Evolutionary conservation across 2,113 vertebrate species (phyloP).

Genomic region (Hemicordylus capensis): DNA sequence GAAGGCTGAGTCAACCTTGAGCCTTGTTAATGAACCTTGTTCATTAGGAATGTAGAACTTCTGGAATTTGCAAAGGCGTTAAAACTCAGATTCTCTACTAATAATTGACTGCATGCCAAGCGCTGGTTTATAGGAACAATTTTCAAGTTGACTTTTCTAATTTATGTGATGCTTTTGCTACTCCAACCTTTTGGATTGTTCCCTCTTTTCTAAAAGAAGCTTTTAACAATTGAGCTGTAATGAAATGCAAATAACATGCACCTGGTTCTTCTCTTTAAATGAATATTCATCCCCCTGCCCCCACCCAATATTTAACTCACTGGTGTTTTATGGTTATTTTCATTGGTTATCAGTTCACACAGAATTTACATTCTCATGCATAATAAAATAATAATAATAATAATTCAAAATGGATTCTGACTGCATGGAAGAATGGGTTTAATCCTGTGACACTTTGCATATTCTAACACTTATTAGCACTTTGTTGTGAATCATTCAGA

Average conservation of each 20-base stretch:
- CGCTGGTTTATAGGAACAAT: neutral
- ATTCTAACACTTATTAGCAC: conserved; percentile 13
- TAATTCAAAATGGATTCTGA: conserved; percentile 21
- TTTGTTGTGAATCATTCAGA: conserved; percentile 16
- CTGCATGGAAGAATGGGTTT: neutral
- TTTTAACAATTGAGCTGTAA: neutral
- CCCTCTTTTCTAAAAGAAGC: neutral
- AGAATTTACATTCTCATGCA: conserved; percentile 27
- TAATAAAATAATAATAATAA: conserved; percentile 23
- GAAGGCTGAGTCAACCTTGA: no score
- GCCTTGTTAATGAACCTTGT: no score
- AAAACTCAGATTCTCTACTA: neutral
- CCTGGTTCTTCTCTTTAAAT: conserved; percentile 19
- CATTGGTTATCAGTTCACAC: conserved; percentile 14
- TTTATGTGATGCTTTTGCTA: neutral
- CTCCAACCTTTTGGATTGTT: neutral
- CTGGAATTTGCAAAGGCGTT: neutral
- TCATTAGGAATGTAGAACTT: neutral
- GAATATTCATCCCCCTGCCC: conserved; percentile 22
- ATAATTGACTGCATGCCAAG: neutral
- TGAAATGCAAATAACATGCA: conserved; percentile 27
- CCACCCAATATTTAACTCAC: neutral
- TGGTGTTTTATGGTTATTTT: conserved; percentile 14
- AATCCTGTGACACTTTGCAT: neutral
- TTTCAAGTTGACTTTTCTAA: neutral